Evolutionary conservation across 2,797 vertebrate species (phyloP).

Genomic region (Sebastiscus tertius): DNA sequence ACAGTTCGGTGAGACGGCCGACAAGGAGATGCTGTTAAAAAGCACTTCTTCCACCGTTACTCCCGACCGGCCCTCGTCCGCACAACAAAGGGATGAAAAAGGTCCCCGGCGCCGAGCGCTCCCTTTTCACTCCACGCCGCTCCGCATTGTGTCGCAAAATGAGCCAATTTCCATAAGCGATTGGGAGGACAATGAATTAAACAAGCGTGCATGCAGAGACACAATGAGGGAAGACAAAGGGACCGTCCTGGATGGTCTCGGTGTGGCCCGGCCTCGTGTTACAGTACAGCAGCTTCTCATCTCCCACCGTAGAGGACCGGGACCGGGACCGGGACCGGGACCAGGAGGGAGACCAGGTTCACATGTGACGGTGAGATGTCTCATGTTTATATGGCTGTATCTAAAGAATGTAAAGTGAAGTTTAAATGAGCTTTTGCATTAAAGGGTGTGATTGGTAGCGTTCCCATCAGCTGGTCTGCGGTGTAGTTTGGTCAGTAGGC

Average conservation of each 20-base stretch:
- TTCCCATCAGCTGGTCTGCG: too few species aligned
- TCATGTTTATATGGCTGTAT: too few species aligned
- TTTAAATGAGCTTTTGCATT: too few species aligned
- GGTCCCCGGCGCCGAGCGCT: slow-evolving; percentile 17
- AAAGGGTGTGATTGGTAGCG: too few species aligned
- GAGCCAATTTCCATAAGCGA: slow-evolving; percentile 73
- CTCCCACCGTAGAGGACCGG: neutral
- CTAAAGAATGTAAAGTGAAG: too few species aligned
- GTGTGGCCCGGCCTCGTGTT: slow-evolving; percentile 20
- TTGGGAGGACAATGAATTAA: slow-evolving; percentile 66
- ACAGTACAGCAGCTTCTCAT: neutral
- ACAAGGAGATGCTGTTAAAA: slow-evolving; percentile 64
- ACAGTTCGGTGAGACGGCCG: slow-evolving; percentile 58
- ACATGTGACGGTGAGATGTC: too few species aligned
- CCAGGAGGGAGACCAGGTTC: too few species aligned
- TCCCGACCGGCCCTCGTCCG: slow-evolving; percentile 16
- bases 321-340: too few species aligned
- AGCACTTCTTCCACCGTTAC: slow-evolving; percentile 64
- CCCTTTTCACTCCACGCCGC: slow-evolving; percentile 42
- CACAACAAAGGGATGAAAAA: slow-evolving; percentile 51
- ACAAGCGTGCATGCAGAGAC: slow-evolving; percentile 60
- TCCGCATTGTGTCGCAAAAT: slow-evolving; percentile 60
- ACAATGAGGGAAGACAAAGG: slow-evolving; percentile 57
- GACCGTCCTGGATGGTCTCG: slow-evolving; percentile 4
- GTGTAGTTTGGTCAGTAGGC: too few species aligned